A percentile compares a stretch with the other conserved stretches of the same genome.
These are phyloP conservation scores for Myiozetetes cayanensis DNA, from an alignment of 2,113 vertebrate species.

Conservation along the genomic window DNA sequence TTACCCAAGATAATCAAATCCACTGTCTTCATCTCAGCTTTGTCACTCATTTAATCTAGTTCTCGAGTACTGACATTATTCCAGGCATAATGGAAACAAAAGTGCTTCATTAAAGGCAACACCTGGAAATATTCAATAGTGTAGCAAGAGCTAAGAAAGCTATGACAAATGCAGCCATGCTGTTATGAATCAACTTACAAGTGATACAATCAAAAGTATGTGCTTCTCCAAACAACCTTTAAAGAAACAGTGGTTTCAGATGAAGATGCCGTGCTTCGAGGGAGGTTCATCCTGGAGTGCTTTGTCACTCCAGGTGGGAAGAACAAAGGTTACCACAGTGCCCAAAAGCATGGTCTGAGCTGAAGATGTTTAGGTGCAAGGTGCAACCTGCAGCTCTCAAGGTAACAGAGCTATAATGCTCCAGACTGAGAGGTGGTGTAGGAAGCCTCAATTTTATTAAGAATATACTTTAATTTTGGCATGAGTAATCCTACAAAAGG, in stretches of 20 bases:
- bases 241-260: not conserved
- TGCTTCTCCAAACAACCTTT: not conserved
- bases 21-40: not conserved
- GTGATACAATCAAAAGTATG: not conserved
- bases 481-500: not conserved
- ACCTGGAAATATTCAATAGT: not conserved
- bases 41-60: constrained; percentile 14
- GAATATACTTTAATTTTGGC: not conserved
- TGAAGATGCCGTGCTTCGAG: not conserved
- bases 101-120: constrained; percentile 11
- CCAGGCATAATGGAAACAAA: not conserved
- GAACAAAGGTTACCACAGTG: not conserved
- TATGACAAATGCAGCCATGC: not conserved
- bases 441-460: not conserved
- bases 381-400: not conserved
- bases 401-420: not conserved
- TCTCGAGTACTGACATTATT: constrained; percentile 9
- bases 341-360: not conserved
- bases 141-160: not conserved
- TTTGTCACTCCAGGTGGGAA: not conserved
- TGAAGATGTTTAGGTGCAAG: not conserved
- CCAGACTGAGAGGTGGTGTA: not conserved
- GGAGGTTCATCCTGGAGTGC: not conserved
- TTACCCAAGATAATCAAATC: not conserved
- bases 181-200: not conserved